Evolutionary conservation across 2,888 invertebrate species (phyloP).

Genomic region (Orthosia incerta): DNA sequence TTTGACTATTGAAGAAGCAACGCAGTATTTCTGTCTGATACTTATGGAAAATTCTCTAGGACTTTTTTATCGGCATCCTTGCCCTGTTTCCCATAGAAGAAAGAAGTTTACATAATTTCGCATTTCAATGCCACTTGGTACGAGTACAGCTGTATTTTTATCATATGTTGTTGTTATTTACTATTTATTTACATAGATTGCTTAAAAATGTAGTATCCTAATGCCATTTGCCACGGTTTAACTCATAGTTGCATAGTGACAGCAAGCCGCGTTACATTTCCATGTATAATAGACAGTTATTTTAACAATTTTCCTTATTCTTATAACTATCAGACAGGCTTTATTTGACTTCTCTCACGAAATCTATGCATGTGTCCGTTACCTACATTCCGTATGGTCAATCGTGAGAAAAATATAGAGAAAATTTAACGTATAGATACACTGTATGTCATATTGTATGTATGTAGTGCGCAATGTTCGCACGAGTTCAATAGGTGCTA

Average conservation of each 20-base stretch:
- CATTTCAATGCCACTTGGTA: background rate
- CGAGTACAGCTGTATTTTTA: background rate
- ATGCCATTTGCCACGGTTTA: background rate
- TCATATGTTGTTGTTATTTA: background rate
- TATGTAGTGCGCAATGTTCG: conserved; percentile 64
- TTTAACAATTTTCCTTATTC: conserved; percentile 43
- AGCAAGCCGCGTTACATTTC: conserved; percentile 16
- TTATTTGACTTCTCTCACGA: conserved; percentile 62
- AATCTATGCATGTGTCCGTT: conserved; percentile 65
- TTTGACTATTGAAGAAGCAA: background rate
- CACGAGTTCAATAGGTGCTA: conserved; percentile 64
- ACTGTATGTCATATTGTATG: conserved; percentile 46
- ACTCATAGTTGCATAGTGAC: background rate
- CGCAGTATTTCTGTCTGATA: background rate
- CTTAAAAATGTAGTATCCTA: background rate
- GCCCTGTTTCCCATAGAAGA: background rate
- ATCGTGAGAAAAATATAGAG: conserved; percentile 70
- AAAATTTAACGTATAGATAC: conserved; percentile 59
- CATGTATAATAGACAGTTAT: conserved; percentile 38
- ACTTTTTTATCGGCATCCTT: too few relatives aligned
- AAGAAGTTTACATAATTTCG: background rate
- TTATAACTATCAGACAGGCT: conserved; percentile 39
- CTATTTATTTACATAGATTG: background rate
- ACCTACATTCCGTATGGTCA: conserved; percentile 66
- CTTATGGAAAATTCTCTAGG: background rate